Evolutionary conservation across 2,113 vertebrate genomes (phyloP), one percentile per base, ranked within the genome.

Genomic region (Isichthys henryi): DNA sequence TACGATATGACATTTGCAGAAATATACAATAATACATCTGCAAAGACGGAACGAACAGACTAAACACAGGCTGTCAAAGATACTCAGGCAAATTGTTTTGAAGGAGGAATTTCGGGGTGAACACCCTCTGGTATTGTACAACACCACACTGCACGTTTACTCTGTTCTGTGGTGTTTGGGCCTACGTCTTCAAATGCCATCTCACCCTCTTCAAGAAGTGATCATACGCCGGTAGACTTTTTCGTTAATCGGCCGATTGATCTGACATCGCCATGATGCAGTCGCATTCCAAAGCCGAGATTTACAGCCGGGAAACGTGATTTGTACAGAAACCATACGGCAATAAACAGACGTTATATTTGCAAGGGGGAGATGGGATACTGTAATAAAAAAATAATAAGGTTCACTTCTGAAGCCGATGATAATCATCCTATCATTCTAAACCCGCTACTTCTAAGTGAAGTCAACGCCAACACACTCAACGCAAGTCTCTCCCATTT

Each of bases 361-460:
- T 58, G 88, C 52, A 58, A 2, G 21, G 52, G 80, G 83, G 91
- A 88, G 86, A 84, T 83, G 91, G 90, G 90, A 93, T 87, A 52
- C 89, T 35, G 66, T 88, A 89, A 90, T 89, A 46, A 87, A 89
- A 91, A 90, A 90, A 92, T 89, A 35, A 91, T 66, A 91, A 46
- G 88, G 84, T 88, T 91, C 66, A 31, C 8, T 83, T 27, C 85
- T 39, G 85, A 86, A 91, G 66, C 89, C 91, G 62, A 74, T 88
- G 88, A 90, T 90, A 62, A 90, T 88, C 43, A 10, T 88, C 48
- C 77, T 88, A 88, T 87, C 49, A 48, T 88, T 35, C 9, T 74
- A 31, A 89, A 49, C 53, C 23, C 9, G 58, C 56, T 86, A 70
- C 56, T 48, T 87, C 43, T 53, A 66, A 87, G 52, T 80, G 62